phyloP scores from a whole-genome alignment of 2,113 vertebrate species.

The Hystrix brachyura region DNA sequence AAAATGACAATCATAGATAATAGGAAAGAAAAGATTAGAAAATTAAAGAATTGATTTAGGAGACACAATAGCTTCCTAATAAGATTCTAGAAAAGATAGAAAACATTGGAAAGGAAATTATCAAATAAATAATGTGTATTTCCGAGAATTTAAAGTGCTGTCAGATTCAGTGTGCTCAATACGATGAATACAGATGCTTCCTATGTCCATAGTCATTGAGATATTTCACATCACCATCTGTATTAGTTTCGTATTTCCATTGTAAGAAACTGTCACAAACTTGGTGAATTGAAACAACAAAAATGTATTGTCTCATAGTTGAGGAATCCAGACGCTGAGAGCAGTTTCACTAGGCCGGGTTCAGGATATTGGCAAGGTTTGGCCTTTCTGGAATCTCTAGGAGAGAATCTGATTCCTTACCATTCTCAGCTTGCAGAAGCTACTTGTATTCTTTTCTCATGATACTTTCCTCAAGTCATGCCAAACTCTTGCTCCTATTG shows the following conservation, averaged over 20 bases:
- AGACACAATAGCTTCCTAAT: not conserved
- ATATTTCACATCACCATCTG: not conserved
- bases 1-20: not conserved
- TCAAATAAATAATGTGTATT: conserved; percentile 16
- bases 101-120: not conserved
- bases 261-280: not conserved
- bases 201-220: not conserved
- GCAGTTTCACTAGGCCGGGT: not conserved
- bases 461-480: not conserved
- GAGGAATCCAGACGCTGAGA: not conserved
- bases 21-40: not conserved
- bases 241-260: not conserved
- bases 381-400: not conserved
- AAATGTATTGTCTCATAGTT: not conserved
- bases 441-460: not conserved
- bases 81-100: not conserved
- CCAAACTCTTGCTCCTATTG: not conserved
- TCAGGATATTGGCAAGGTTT: not conserved
- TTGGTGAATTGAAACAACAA: not conserved
- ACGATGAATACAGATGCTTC: not conserved
- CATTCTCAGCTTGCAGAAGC: not conserved
- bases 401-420: not conserved
- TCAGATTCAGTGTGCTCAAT: not conserved
- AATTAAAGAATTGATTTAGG: not conserved
- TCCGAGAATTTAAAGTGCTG: not conserved